Evolutionary conservation across 2,113 vertebrate species (phyloP), one percentile per base, ranked within the genome.

Genomic region (Megaceryle torquata): DNA sequence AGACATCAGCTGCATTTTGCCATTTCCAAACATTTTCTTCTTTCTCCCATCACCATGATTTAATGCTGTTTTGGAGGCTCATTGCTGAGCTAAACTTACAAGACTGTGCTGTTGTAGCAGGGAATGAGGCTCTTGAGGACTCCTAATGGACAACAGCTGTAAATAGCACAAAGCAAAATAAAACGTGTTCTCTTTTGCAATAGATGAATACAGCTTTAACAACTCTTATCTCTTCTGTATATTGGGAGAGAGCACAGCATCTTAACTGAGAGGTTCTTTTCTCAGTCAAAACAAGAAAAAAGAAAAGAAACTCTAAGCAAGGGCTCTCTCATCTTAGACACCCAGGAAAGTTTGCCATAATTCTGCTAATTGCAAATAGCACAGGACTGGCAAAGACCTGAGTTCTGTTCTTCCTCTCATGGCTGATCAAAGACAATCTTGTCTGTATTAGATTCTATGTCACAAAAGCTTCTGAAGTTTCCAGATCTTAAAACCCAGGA

Each of bases 131-230:
- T 96, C 97, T 72, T 88, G 97, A 96, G 97, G 91, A 94, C 83
- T 92, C 90, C 59, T 93, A 95, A 98, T 88, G 94, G 95, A 97
- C 96, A 97, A 94, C 95, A 97, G 97, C 96, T 97, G 95, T 97
- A 97, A 97, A 97, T 57, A 97, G 94, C 61, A 93, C 46, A 87
- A 43, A 95, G 53, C 64, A 95, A 90, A 92, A 95, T 77, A 92
- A 83, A 76, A 84, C 12, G 6, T 29, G 57, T 24, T 96, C 91
- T 92, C 86, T 96, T 88, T 89, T 86, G 19, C 70, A 93, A 91
- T 60, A 91, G 96, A 97, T 86, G 88, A 91, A 93, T 91, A 94
- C 51, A 75, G 68, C 35, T 95, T 97, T 89, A 95, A 92, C 89
- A 83, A 89, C 69, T 60, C 93, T 94, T 95, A 91, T 91, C 85